Percentiles rank a stretch among this genome's conserved stretches.
These are phyloP conservation scores for Siniperca undulata DNA, from an alignment of 2,797 vertebrate genomes.

Conservation along the genomic window DNA sequence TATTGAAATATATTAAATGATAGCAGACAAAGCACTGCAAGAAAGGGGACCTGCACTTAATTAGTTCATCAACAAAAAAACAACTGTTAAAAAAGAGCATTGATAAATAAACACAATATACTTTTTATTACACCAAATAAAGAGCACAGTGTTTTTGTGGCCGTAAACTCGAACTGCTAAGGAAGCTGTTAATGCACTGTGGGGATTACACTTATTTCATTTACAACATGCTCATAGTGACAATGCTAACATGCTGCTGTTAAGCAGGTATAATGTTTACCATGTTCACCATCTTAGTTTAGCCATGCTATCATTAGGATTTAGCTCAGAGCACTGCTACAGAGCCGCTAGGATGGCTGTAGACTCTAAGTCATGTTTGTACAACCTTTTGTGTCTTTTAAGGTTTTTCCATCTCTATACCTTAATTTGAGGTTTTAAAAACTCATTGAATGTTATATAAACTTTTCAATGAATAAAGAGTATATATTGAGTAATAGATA, in stretches of 20 bases:
- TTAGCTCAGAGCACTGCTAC: background rate
- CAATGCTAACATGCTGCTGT: background rate
- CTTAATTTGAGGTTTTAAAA: background rate
- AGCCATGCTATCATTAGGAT: background rate
- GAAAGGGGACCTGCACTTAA: conserved; percentile 18
- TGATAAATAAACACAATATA: background rate
- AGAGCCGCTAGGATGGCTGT: background rate
- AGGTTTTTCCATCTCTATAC: background rate
- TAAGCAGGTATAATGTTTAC: background rate
- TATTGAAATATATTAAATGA: conserved; percentile 28
- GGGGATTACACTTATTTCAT: conserved; percentile 2
- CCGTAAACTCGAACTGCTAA: conserved; percentile 22
- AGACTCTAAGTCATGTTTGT: background rate
- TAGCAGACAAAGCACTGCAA: background rate
- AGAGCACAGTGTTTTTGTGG: conserved; percentile 8
- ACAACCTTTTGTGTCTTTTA: background rate
- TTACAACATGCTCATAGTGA: background rate
- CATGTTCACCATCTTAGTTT: background rate
- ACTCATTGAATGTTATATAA: background rate
- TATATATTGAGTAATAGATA: background rate
- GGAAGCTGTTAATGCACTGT: conserved; percentile 3
- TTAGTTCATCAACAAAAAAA: conserved; percentile 28
- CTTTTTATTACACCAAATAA: conserved; percentile 17
- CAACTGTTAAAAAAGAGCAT: background rate
- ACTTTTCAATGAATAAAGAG: background rate